Evolutionary conservation across 2,888 invertebrate genomes (phyloP).

Genomic region (Pollenia amentaria): DNA sequence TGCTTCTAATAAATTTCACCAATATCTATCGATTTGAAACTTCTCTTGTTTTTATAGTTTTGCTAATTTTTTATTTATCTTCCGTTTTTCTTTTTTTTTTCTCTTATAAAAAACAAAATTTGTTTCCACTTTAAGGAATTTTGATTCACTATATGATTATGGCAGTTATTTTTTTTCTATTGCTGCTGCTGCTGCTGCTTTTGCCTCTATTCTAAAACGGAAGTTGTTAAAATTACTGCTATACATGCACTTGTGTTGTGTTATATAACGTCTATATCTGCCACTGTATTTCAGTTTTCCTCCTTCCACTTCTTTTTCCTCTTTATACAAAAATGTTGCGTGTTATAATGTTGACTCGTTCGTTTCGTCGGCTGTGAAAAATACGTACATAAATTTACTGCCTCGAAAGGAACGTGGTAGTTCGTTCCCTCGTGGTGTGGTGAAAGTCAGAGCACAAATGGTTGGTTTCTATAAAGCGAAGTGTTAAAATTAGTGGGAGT

Average conservation of each 20-base stretch:
- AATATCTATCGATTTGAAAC: constrained; percentile 52
- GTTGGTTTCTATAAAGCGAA: neutral
- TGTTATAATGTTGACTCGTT: constrained; percentile 44
- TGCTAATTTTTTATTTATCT: constrained; percentile 18
- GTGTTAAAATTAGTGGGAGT: neutral
- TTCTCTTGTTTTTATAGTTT: constrained; percentile 7
- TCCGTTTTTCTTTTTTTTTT: neutral
- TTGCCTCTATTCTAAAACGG: constrained; percentile 38
- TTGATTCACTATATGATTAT: constrained; percentile 51
- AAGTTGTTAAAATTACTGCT: constrained; percentile 71
- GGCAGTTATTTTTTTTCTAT: constrained; percentile 38
- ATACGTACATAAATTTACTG: constrained; percentile 34
- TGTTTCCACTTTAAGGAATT: constrained; percentile 18
- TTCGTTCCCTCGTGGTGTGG: constrained; percentile 27
- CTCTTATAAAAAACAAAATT: neutral
- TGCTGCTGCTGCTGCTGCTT: neutral
- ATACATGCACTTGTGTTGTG: constrained; percentile 64
- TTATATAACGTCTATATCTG: constrained; percentile 4
- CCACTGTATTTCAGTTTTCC: neutral
- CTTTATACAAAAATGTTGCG: constrained; percentile 34
- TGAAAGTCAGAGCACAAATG: constrained; percentile 33
- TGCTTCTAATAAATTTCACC: neutral
- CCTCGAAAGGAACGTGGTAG: constrained; percentile 26
- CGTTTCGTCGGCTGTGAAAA: neutral
- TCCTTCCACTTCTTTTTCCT: constrained; percentile 11